Conservation (phyloP, 1,140 invertebrate species). For the Drosophila burlai region DNA sequence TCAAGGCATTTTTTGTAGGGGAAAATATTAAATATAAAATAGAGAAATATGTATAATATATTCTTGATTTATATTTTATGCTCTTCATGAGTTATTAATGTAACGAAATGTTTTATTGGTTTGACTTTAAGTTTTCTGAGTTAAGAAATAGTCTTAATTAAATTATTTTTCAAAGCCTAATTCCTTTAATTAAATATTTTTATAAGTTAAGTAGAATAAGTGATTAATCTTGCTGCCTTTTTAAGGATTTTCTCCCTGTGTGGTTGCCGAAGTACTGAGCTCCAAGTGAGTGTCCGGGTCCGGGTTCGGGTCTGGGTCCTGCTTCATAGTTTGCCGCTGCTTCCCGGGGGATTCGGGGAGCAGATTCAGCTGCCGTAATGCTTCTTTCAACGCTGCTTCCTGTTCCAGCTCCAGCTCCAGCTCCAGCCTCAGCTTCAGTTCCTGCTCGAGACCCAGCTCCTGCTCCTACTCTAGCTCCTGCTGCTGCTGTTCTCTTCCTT, state of each 20-base stretch:
- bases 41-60: neutral
- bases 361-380: conserved; percentile 67
- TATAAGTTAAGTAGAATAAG: neutral
- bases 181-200: neutral
- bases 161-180: neutral
- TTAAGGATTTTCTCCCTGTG: conserved; percentile 2
- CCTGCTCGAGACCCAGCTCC: neutral
- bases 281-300: conserved; percentile 47
- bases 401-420: conserved; percentile 3
- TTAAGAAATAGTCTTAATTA: neutral
- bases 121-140: no score
- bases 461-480: neutral
- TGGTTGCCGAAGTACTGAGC: conserved; percentile 1
- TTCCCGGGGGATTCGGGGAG: conserved; percentile 57
- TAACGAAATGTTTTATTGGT: neutral
- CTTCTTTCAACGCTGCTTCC: conserved; percentile 66
- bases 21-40: no score
- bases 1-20: no score
- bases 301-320: neutral
- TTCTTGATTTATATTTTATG: neutral
- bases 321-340: conserved; percentile 5
- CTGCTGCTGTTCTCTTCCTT: conserved; percentile 30
- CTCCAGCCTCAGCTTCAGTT: neutral
- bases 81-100: neutral
- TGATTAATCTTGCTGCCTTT: neutral